These are phyloP conservation scores for Botrylloides violaceus DNA, from an alignment of 23 tunicate species.

Conservation along the genomic window DNA sequence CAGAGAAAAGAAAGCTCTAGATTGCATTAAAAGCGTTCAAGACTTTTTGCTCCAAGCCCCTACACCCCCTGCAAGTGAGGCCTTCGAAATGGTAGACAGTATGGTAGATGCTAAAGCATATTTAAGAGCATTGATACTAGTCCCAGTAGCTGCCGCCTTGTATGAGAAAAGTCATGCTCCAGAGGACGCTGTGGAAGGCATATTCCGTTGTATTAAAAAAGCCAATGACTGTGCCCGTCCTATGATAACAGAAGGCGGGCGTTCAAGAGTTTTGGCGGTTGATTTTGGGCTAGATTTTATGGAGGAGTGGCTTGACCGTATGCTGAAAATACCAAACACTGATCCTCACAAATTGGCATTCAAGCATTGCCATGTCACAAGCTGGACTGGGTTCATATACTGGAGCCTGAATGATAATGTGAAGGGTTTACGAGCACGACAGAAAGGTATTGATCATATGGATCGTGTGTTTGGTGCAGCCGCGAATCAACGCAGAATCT, in stretches of 20 bases:
- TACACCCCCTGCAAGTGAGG: not conserved
- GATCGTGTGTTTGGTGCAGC: not conserved
- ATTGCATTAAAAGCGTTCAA: not conserved
- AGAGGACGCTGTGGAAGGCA: not conserved
- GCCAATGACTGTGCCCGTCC: not conserved
- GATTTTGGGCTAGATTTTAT: not conserved
- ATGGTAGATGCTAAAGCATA: not conserved
- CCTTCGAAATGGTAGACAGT: not conserved
- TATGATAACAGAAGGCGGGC: not conserved
- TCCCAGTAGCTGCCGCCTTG: not conserved
- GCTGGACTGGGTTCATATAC: not conserved
- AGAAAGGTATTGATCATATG: not conserved
- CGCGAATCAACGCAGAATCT: not conserved
- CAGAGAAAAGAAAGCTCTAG: not conserved
- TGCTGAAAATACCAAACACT: not conserved
- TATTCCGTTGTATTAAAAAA: not conserved
- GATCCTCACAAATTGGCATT: not conserved
- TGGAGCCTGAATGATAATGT: not conserved
- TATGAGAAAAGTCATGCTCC: not conserved
- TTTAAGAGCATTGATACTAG: not conserved
- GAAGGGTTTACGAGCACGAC: not conserved
- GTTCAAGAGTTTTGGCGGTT: not conserved
- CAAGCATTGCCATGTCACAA: not conserved
- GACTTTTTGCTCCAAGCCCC: not conserved
- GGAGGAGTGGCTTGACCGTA: not conserved